Evolutionary conservation across 2,797 vertebrate genomes (phyloP), one percentile per base, ranked within the genome.

Genomic region (Mallotus villosus): DNA sequence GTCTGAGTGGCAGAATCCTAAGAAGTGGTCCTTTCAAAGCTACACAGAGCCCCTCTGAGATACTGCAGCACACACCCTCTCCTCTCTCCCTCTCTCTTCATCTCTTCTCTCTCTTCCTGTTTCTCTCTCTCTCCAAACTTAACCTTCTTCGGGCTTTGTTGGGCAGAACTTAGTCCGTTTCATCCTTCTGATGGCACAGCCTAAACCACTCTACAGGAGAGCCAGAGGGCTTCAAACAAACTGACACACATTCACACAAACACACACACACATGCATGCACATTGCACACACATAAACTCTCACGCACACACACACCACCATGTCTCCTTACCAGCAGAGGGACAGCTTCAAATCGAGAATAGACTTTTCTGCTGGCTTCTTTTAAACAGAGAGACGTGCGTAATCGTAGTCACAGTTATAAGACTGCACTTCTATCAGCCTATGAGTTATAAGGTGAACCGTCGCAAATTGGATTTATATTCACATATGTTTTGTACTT

Each of bases 151-250:
- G 72, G 71, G 72, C 71, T 63, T 68, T 70, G 74, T 70, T 63
- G 68, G 21, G 59, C 65, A 58, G 46, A 74, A 32, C 66, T 32
- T 11, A 72, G 78, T 74, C 76, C 70, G n/a, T 67, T 71, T 78
- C 65, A 61, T 3, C 66, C 32, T 65, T 73, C 78, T 82, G 79
- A 81, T 51, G 78, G 63, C 59, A 77, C 37, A 74, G 78, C 80
- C 73, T 81, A 67, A 85, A 73, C 76, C 75, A 76, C 74, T 78
- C 75, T 81, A 73, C 87, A 90, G 87, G 87, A 88, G 82, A 88
- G 83, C 77, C 72, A 19, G 59, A 65, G 63, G 0, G 53, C 78
- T 82, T 85, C 84, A 85, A 85, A 87, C 73, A n/a, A 51, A 46
- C 27, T 59, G 3, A 49, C 59, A 24, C 68, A 22, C 68, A 2